Evolutionary conservation across 2,113 vertebrate species (phyloP), one percentile per base, ranked within the genome.

Genomic region (Isurus oxyrinchus): DNA sequence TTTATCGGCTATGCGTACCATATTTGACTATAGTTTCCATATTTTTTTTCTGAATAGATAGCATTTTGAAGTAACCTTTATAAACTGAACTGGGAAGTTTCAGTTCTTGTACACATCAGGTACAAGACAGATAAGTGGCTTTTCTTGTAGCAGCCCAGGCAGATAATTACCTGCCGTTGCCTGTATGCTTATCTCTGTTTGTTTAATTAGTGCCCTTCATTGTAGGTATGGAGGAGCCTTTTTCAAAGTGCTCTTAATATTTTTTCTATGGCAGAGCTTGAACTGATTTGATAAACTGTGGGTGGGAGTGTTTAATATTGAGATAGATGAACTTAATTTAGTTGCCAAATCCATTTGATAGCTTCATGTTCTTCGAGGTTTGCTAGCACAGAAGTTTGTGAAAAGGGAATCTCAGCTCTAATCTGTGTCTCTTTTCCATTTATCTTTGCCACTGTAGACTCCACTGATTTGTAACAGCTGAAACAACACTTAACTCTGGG

Each of bases 401-500:
- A 31, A 57, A 40, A 95, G 66, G 49, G 94, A n/a, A 27, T 25
- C 66, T 95, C n/a, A 10, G 8, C 94, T 95, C 94, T 69, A 53
- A 69, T 44, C 66, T 69, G 13, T 16, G 3, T n/a, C 63, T 59
- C 40, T 57, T 7, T 57, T 57, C 27, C 40, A 14, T 44, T 40
- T 69, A 53, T 67, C 94, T 95, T 40, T 95, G 63, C 44, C 11
- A 69, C 25, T 49, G 66, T 44, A 69, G 63, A 27, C 66, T 53
- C 21, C 11, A 49, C n/a, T 69, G 66, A 95, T 95, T 55, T 69
- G 7, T 69, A 95, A 27, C 94, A 95, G 94, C 94, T 95, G 94
- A 95, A 95, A 13, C 66, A 95, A 95, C 94, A 95, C 44, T 27
- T 16, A 13, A 3, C 63, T 44, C 63, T 27, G 40, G 66, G 40